These are phyloP conservation scores for Echinarachnius parma DNA, from an alignment of 53 echinoderm and acorn worm genomes.

Conservation along the genomic window DNA sequence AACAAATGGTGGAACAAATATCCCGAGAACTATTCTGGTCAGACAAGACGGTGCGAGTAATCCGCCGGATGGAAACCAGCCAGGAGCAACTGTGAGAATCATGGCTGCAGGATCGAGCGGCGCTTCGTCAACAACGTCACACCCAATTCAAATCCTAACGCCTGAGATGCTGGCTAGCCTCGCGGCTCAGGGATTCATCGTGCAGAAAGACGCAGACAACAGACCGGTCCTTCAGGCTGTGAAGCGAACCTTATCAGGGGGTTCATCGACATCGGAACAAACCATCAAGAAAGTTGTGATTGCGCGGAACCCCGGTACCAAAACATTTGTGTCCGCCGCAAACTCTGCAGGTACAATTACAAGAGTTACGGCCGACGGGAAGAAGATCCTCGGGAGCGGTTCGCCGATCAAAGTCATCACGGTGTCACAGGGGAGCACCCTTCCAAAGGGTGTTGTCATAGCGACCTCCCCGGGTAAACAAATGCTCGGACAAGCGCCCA, in stretches of 20 bases:
- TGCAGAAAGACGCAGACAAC: slow-evolving; percentile 34
- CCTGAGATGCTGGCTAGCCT: slow-evolving; percentile 36
- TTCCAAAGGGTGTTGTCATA: slow-evolving; percentile 64
- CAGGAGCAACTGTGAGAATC: slow-evolving; percentile 1
- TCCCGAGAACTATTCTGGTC: background rate
- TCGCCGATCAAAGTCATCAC: slow-evolving; percentile 93
- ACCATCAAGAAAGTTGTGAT: slow-evolving; percentile 85
- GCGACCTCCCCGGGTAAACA: slow-evolving; percentile 68
- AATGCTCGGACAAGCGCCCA: slow-evolving; percentile 37
- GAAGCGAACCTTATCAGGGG: slow-evolving; percentile 2
- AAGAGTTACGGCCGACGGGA: slow-evolving; percentile 51
- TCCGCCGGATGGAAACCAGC: background rate
- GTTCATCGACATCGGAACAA: slow-evolving; percentile 50
- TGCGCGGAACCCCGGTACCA: slow-evolving; percentile 65
- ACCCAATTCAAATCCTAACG: slow-evolving; percentile 15
- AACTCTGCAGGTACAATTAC: slow-evolving; percentile 52
- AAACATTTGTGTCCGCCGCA: slow-evolving; percentile 45
- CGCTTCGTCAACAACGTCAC: background rate
- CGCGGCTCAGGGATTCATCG: slow-evolving; percentile 28
- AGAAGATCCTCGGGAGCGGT: slow-evolving; percentile 52
- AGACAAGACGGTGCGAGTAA: background rate
- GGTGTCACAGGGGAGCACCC: slow-evolving; percentile 66
- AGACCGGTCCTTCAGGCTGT: slow-evolving; percentile 12
- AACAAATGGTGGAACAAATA: slow-evolving; percentile 21
- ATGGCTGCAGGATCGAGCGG: background rate